Base-by-base conservation (phyloP, 1,140 invertebrate species). In the Orius laevigatus region DNA sequence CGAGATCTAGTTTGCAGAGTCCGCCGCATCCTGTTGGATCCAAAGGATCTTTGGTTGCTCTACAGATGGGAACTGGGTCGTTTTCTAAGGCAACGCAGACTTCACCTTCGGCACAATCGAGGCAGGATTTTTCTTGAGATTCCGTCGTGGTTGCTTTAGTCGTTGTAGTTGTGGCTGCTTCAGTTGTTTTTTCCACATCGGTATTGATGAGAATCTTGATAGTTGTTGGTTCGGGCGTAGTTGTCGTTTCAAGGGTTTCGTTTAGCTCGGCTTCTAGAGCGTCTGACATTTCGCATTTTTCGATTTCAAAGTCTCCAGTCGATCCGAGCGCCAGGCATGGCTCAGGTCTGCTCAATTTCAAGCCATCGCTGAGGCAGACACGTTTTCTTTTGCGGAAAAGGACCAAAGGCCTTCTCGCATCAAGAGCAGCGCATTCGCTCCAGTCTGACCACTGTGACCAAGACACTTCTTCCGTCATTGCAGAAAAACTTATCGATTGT, bases 21-120 rank as follows among this genome's bases (percentile, higher is more conserved):
- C 82, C 82, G 8, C 77, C 79, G 57, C 81, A 86, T 50, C 78
- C 82, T 50, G 77, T 79, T 1, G 77, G 74, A 60, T 84, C 81
- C 4, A 64, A 60, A 5, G 60, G 56, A 59, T 86, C 78, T 1
- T 64, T 50, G 1, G 69, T 66, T 36, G 56, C 56, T 55, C 70
- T 65, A 60, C 82, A 84, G 15, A 68, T 65, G 1, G 81, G 74
- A 34, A 70, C 70, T 9, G 70, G 66, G 54, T 73, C 75, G 40
- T 66, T 68, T 51, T 70, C 66, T 53, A 74, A 66, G 16, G 76
- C 70, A 53, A 81, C 73, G 62, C 79, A 81, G 18, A 81, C 71
- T 62, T 81, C 68, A 8, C 59, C 70, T 46, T 60, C 52, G n/a
- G 60, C 43, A 49, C 68, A 70, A 18, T 67, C 63, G 51, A 63